phyloP scores from a whole-genome alignment of 2,797 vertebrate species.

The Garrulus glandarius region DNA sequence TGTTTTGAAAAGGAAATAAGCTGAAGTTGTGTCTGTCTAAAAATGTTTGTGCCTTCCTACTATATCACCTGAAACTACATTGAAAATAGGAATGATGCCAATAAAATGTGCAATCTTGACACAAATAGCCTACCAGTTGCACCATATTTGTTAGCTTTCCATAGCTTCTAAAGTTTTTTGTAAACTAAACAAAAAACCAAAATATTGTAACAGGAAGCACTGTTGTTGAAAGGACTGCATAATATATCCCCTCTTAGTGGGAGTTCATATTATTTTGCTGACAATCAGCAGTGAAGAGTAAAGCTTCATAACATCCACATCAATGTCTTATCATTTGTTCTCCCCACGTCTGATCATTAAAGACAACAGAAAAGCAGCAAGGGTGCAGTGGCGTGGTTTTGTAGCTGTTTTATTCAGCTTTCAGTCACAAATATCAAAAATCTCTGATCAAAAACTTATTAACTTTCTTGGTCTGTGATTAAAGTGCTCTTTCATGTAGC shows the following conservation, averaged over 20 bases:
- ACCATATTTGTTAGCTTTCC: background rate
- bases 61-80: background rate
- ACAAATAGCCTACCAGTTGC: background rate
- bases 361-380: background rate
- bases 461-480: background rate
- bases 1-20: background rate
- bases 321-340: background rate
- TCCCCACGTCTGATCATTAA: background rate
- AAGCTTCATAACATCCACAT: background rate
- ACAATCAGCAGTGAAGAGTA: background rate
- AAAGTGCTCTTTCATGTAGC: background rate
- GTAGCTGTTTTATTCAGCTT: background rate
- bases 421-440: background rate
- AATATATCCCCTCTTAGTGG: background rate
- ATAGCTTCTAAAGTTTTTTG: background rate
- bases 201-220: background rate
- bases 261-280: background rate
- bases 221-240: background rate
- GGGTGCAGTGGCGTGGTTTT: background rate
- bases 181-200: background rate
- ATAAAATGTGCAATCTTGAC: background rate
- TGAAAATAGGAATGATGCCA: background rate
- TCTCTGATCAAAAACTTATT: background rate
- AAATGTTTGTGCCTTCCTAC: background rate
- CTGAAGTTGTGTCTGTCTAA: background rate